Evolutionary conservation across 2,797 vertebrate genomes (phyloP), one percentile per base, ranked within the genome.

Genomic region (Toxotes lorentzi): DNA sequence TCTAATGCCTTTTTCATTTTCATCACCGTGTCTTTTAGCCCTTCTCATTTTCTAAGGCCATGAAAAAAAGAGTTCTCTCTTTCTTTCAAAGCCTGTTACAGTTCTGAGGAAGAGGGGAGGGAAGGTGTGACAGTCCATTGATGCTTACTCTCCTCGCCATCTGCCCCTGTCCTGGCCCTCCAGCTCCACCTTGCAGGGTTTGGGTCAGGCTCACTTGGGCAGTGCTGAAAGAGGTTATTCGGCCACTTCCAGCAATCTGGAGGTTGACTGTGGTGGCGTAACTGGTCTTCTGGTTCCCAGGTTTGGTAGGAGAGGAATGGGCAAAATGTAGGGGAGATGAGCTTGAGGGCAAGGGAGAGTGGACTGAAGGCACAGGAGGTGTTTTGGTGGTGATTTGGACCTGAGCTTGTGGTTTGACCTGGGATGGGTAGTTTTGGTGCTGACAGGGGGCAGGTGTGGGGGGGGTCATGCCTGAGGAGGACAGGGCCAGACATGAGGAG

Each of bases 251-350:
- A 0, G 96, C 96, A 0, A 98, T 97, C 47, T 97, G 96, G 53
- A 98, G 95, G 86, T 96, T 98, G 21, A 98, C 96, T 0, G 97
- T 97, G 81, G 97, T 98, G 74, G 97, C 97, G 4, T 98, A 98
- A 76, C 96, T 97, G 73, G 96, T 88, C 78, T 84, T 94, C 76
- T 89, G 91, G 34, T 59, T 87, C n/a, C 86, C 81, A 50, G 73
- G 81, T 76, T 86, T 90, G 70, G 51, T 27, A 8, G 68, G 7
- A 10, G 82, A 62, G 0, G 86, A 65, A 23, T 21, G 54, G 32
- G 54, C 17, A 21, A 66, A 87, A 6, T 83, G 64, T 14, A 65
- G 27, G 0, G 88, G 70, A 1, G 90, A 78, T 23, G 83, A 21
- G 6, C n/a, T 53, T 4, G 30, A 38, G 11, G 83, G 58, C 2